Evolutionary conservation across 2,888 invertebrate genomes (phyloP), one percentile per base, ranked within the genome.

Genomic region (Oscheius sp.): DNA sequence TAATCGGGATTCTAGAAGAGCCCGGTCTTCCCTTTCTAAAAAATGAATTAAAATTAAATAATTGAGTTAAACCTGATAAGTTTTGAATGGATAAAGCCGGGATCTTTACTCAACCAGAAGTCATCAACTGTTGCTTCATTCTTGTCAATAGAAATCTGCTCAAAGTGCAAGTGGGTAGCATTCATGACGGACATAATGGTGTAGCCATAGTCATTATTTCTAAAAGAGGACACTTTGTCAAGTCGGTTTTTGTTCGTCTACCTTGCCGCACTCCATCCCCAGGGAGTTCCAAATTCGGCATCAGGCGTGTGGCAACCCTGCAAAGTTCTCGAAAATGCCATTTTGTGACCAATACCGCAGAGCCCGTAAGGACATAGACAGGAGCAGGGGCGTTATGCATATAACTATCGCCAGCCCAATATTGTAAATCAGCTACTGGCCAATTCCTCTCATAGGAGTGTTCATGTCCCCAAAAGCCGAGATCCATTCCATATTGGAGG

Each of bases 391-490:
- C 92, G 87, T 93, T 92, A 29, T 87, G 89, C 86, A 92, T 92
- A 0, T 92, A 64, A 57, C 70, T 61, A 10, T 75, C 73, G 57
- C 73, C 74, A 66, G 73, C 73, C 68, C 69, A 77, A 42, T 72
- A 77, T 8, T 52, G 82, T 69, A 85, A 78, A 88, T 96, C 91
- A 88, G 93, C 96, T 72, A 96, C 90, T 2, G 97, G 97, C 93
- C 93, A 96, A 69, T 94, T 89, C 66, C 97, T 90, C 88, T 97
- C 96, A 87, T 97, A 97, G 31, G 94, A 93, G 88, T 97, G 97
- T 87, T 97, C 96, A 87, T 97, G 97, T 0, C 96, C 97, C 94
- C 95, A 96, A 65, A 97, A 89, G 86, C 92, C 92, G 65, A 96
- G 88, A 89, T 97, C 97, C 33, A 97, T 96, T 50, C 93, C 94